These are phyloP conservation scores for Psittacula derbiana DNA, from an alignment of 2,797 vertebrate species.

Conservation along the genomic window DNA sequence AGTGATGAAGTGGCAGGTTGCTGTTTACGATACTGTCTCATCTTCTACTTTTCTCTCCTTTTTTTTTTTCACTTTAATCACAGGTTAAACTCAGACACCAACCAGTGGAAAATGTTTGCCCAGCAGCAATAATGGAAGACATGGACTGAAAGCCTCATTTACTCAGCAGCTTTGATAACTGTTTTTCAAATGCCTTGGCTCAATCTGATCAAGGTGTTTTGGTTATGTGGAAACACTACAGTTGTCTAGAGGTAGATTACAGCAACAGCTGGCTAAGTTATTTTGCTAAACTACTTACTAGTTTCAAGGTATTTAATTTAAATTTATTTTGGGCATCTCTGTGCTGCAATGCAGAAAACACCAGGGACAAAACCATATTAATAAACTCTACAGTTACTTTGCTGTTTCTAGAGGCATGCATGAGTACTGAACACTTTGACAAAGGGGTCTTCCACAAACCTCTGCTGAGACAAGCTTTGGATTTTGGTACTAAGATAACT, in stretches of 20 bases:
- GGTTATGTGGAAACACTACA: neutral
- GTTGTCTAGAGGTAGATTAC: neutral
- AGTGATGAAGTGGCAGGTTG: neutral
- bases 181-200: neutral
- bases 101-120: neutral
- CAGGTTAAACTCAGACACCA: neutral
- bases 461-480: neutral
- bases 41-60: neutral
- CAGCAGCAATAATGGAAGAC: neutral
- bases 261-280: neutral
- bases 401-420: neutral
- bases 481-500: neutral
- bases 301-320: neutral
- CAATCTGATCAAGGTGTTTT: neutral
- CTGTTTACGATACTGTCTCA: neutral
- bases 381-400: neutral
- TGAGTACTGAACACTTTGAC: neutral
- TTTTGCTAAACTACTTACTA: neutral
- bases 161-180: neutral
- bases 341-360: neutral
- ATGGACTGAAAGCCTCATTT: neutral
- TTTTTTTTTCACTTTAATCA: neutral
- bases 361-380: neutral
- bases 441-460: neutral
- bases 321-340: neutral